phyloP scores from a whole-genome alignment of 92 coral and sea anemone genomes.

The Plumapathes pennacea region DNA sequence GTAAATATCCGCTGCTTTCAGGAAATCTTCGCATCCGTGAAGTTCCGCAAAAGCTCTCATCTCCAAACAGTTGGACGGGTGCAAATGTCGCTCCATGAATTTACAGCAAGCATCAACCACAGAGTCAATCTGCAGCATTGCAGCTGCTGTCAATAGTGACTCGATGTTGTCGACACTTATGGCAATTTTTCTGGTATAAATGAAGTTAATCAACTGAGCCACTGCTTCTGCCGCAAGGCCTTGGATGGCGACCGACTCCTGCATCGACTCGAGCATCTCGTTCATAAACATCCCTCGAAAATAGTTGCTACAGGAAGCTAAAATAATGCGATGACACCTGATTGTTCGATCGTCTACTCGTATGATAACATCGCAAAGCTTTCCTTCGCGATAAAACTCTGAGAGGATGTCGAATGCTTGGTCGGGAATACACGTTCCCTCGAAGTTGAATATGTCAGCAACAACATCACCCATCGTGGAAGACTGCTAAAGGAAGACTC shows the following conservation, averaged over 20 bases:
- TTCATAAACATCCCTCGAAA: conserved; percentile 97
- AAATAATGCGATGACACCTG: conserved; percentile 86
- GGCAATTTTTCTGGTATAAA: conserved; percentile 85
- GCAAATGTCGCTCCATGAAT: conserved; percentile 87
- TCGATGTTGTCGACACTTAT: conserved; percentile 87
- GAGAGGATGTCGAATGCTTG: conserved; percentile 69
- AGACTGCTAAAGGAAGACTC: background rate
- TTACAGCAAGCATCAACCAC: conserved; percentile 96
- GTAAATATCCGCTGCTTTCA: conserved; percentile 77
- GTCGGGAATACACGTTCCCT: conserved; percentile 57
- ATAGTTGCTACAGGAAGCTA: conserved; percentile 92
- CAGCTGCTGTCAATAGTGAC: conserved; percentile 83
- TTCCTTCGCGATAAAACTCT: conserved; percentile 73
- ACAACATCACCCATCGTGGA: conserved; percentile 75
- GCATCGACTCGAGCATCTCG: conserved; percentile 80
- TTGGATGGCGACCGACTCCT: conserved; percentile 75
- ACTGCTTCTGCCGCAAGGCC: conserved; percentile 91
- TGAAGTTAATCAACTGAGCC: conserved; percentile 67
- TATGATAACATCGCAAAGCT: conserved; percentile 87
- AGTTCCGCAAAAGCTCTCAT: conserved; percentile 92
- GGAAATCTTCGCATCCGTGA: conserved; percentile 83
- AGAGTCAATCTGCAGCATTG: conserved; percentile 83
- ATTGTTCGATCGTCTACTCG: conserved; percentile 79
- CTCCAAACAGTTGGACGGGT: conserved; percentile 86
- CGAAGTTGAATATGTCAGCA: conserved; percentile 67